Base-by-base conservation (phyloP, 2,797 vertebrate genomes). In the Pagetopsis macropterus region DNA sequence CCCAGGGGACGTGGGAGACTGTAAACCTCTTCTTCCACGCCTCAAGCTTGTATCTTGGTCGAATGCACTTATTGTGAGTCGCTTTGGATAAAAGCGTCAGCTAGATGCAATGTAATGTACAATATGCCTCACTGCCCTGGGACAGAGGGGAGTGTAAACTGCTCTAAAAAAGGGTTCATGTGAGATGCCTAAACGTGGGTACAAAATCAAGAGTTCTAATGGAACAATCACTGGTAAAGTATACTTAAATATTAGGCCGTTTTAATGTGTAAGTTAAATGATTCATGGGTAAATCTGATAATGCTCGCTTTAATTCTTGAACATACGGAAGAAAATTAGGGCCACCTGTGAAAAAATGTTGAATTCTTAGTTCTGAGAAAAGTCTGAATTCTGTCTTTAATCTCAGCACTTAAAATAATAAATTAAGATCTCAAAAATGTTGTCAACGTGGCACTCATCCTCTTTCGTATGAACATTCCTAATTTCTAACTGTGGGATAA, bases 91-190 rank as follows among this genome's bases (percentile, higher is more conserved):
- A 27, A 27, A 27, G 23, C 23, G 23, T 27, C 23, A 27, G 23
- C 23, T 27, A 27, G 4, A 27, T 27, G 23, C 3, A 27, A 27
- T 27, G 23, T 27, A 27, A 27, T 27, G 23, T 27, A 68, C 70
- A 79, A 45, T 46, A 63, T 41, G 64, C 64, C 59, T 70, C 54
- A 63, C 37, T 50, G 59, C 49, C 44, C 72, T 17, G 60, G 65
- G 67, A 72, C 55, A 13, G 5, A 21, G 17, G 27, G 40, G 19
- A 16, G 64, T 31, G 55, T 33, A 31, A 19, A 65, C 17, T 12
- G 10, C 33, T 60, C 19, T 57, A 14, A 64, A 56, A 14, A 10
- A 27, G 27, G 16, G 41, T 37, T 61, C 0, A 17, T 44, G 13
- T 4, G 41, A 44, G 46, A 65, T 16, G 3, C 46, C 40, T 41